A percentile compares a stretch with the other conserved stretches of the same genome.
Conservation (phyloP, 2,113 vertebrate species). For the Danionella cerebrum region DNA sequence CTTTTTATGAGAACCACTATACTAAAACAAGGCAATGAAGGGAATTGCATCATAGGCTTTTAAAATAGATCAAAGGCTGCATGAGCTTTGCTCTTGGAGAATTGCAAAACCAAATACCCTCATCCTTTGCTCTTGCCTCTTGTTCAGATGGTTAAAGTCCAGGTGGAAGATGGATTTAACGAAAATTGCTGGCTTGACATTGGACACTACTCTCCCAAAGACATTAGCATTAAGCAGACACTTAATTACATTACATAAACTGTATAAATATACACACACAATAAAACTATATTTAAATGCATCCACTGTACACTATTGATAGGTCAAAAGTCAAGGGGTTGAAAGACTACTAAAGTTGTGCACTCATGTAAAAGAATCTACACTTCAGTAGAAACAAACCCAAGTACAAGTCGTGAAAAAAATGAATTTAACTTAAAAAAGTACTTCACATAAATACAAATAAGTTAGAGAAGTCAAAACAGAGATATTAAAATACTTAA, state of each 20-base stretch:
- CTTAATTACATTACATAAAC: background rate
- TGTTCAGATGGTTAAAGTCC: slow-evolving; percentile 10
- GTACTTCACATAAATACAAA: no score
- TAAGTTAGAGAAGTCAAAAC: background rate
- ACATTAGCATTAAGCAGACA: no score
- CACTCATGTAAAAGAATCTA: no score
- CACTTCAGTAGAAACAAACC: no score
- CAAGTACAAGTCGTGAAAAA: no score
- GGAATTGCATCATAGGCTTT: slow-evolving; percentile 7
- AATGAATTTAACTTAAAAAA: no score
- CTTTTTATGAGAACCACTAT: background rate
- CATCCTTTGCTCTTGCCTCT: slow-evolving; percentile 6
- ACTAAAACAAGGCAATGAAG: background rate
- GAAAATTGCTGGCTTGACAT: background rate
- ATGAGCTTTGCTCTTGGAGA: background rate
- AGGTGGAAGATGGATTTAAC: background rate
- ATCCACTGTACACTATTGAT: no score
- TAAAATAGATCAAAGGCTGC: slow-evolving; percentile 12
- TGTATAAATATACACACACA: no score
- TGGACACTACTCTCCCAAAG: no score
- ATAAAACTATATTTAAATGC: no score
- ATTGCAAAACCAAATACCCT: slow-evolving; percentile 21
- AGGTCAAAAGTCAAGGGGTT: no score
- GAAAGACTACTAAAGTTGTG: no score
- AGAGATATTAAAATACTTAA: background rate